Conservation (phyloP, 2,797 vertebrate genomes). For the Podargus strigoides region DNA sequence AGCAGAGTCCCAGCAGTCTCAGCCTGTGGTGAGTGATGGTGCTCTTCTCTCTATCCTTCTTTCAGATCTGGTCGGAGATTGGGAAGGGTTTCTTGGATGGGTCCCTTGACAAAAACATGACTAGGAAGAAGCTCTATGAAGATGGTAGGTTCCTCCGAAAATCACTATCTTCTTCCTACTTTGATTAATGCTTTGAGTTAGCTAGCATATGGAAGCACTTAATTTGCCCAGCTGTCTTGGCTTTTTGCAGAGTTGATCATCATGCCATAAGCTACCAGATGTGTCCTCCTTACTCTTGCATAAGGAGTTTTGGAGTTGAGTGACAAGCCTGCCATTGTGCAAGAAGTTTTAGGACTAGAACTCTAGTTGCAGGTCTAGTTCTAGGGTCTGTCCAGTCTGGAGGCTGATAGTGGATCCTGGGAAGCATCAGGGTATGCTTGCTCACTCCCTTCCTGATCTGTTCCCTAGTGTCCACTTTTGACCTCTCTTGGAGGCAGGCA, state of each 20-base stretch:
- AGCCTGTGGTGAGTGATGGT: neutral
- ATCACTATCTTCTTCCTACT: neutral
- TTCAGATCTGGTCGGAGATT: conserved; percentile 95
- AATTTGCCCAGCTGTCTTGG: neutral
- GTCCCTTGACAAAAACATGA: conserved; percentile 88
- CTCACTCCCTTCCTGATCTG: neutral
- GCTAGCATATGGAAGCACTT: neutral
- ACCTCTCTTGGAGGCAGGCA: neutral
- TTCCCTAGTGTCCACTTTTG: neutral
- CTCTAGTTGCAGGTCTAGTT: neutral
- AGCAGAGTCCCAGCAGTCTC: neutral
- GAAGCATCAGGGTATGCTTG: neutral
- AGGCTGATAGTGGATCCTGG: neutral
- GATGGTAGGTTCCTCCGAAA: conserved; percentile 77
- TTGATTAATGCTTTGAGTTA: neutral
- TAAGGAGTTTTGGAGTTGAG: neutral
- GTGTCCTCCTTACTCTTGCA: neutral
- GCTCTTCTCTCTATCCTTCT: conserved; percentile 15
- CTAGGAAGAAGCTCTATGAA: conserved; percentile 87
- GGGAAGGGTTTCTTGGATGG: conserved; percentile 94
- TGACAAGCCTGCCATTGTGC: neutral
- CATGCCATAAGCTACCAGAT: neutral
- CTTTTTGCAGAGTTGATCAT: neutral
- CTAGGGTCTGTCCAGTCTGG: neutral
- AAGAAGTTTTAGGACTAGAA: neutral